Evolutionary conservation across 2,888 invertebrate genomes (phyloP), one percentile per base, ranked within the genome.

Genomic region (Aleiodes leptofemur): DNA sequence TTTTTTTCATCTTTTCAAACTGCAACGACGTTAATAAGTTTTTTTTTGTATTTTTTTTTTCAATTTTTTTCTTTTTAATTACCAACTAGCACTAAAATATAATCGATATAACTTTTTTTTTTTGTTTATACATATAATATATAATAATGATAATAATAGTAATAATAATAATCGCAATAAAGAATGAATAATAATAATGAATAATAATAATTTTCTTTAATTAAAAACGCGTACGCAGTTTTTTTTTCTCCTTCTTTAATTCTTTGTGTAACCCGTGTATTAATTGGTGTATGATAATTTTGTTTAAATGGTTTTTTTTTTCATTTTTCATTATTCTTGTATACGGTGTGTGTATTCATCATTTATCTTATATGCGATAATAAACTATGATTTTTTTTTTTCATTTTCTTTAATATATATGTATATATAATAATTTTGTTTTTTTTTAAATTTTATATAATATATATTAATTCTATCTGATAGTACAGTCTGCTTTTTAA

Each of bases 31-130:
- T 87, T 88, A 87, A 85, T 87, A 86, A 84, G 84, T 86, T 86
- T 77, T 82, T 23, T 82, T 83, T 81, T 34, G 34, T 34, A 34
- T 34, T 34, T 34, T 34, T 34, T 34, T 34, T 34, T 34, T 34
- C n/a, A 4, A 34, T 34, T 34, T 34, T 34, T 34, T 34, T 34
- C 34, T 34, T 79, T 87, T 88, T 48, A 50, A 48, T 66, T 66
- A 88, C 85, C 87, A 88, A 88, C 89, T 89, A 89, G 85, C 85
- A 79, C 89, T 89, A 88, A 89, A 89, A 89, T 88, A 89, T 89
- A 87, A 86, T 87, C 85, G 83, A 86, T 88, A 88, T 88, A 88
- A 88, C 86, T 86, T 88, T 84, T 88, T 85, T 86, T 87, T 1
- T 34, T 34, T 34, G 34, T 34, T 34, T 34, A 34, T 86, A 86